A percentile compares a stretch with the other conserved stretches of the same genome.
Evolutionary conservation across 2,113 vertebrate genomes (phyloP).

Genomic region (Pteropus alecto): DNA sequence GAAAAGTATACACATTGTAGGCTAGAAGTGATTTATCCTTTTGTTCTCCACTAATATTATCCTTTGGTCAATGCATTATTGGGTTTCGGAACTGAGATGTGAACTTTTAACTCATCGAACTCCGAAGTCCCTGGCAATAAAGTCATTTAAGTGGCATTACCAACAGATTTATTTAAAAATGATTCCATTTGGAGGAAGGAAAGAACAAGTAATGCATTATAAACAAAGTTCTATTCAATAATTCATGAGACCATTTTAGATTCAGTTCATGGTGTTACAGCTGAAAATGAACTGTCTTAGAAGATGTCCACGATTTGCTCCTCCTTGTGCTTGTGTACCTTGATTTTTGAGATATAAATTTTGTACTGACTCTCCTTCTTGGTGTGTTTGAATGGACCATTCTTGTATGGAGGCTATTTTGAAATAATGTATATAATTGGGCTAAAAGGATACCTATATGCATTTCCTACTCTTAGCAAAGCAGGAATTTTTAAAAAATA

Average conservation of each 20-base stretch:
- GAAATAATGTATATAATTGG: not conserved
- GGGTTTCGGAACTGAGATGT: constrained; percentile 33
- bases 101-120: constrained; percentile 62
- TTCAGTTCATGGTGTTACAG: not conserved
- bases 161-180: constrained; percentile 68
- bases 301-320: not conserved
- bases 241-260: constrained; percentile 44
- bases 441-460: not conserved
- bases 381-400: not conserved
- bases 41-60: constrained; percentile 30
- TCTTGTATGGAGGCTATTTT: not conserved
- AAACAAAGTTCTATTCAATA: constrained; percentile 51
- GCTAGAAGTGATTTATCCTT: constrained; percentile 4
- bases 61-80: constrained; percentile 38
- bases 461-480: not conserved
- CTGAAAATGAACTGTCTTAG: not conserved
- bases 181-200: constrained; percentile 68
- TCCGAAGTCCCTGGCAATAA: constrained; percentile 24
- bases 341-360: not conserved
- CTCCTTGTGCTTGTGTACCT: not conserved
- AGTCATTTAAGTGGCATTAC: constrained; percentile 40
- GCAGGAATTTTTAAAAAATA: not conserved
- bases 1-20: not conserved
- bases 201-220: constrained; percentile 30
- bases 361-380: not conserved